Conservation (phyloP, 2,888 invertebrate species). For the Thymelicus sylvestris region DNA sequence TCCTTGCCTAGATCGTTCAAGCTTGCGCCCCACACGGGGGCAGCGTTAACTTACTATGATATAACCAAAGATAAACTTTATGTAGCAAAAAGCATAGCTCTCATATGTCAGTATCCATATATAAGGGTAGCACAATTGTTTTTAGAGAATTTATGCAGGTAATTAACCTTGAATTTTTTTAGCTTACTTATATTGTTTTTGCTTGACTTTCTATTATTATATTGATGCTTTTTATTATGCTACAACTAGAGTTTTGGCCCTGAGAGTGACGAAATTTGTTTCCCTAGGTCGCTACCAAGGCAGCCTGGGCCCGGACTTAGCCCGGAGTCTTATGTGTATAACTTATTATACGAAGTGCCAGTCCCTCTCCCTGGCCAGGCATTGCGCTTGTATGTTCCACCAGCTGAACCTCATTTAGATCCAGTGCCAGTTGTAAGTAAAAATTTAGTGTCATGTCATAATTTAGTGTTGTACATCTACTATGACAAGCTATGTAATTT, state of each 20-base stretch:
- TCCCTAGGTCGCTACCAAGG: constrained; percentile 89
- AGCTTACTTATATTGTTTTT: constrained; percentile 1
- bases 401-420: constrained; percentile 88
- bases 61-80: constrained; percentile 96
- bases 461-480: neutral
- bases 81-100: constrained; percentile 97
- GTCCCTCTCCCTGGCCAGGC: constrained; percentile 96
- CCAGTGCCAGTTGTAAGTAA: constrained; percentile 85
- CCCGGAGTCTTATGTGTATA: constrained; percentile 97
- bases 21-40: constrained; percentile 90
- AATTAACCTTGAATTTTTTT: constrained; percentile 52
- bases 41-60: constrained; percentile 95
- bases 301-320: constrained; percentile 91
- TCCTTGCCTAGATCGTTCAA: constrained; percentile 96
- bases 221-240: neutral
- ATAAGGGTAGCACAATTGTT: constrained; percentile 94
- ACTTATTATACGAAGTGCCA: constrained; percentile 96
- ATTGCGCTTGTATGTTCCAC: constrained; percentile 90
- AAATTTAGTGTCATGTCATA: neutral
- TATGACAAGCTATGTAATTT: too few species aligned
- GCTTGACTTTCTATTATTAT: neutral
- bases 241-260: neutral
- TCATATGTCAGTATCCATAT: constrained; percentile 96
- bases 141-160: constrained; percentile 94
- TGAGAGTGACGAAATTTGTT: neutral